A percentile compares a stretch with the other conserved stretches of the same genome.
Evolutionary conservation across 2,888 invertebrate genomes (phyloP).

Genomic region (Harpagoxenus sublaevis): DNA sequence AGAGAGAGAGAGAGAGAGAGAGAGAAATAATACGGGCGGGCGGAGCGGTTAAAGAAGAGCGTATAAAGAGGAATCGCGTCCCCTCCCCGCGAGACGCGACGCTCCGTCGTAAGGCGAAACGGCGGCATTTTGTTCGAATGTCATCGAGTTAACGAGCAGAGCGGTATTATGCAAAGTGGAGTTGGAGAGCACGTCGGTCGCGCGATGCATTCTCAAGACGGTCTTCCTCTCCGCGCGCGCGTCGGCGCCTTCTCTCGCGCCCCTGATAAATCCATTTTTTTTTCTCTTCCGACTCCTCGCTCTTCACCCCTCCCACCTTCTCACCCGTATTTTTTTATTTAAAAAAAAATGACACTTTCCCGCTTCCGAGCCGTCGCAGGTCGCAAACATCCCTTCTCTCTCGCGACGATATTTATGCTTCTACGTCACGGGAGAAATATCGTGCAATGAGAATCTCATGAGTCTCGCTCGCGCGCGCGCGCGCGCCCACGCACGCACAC

Average conservation of each 20-base stretch:
- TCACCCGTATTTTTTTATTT: conserved; percentile 54
- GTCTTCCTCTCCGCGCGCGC: conserved; percentile 22
- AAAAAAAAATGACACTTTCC: conserved; percentile 70
- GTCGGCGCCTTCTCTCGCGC: conserved; percentile 58
- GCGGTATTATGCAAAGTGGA: conserved; percentile 65
- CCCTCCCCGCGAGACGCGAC: conserved; percentile 2
- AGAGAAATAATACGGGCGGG: conserved; percentile 52
- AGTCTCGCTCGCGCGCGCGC: conserved; percentile 40
- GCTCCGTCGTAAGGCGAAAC: conserved; percentile 50
- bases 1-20: conserved; percentile 33
- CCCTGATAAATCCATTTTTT: conserved; percentile 71
- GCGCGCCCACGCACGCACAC: not conserved
- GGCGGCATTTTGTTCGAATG: conserved; percentile 58
- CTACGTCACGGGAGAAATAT: conserved; percentile 76
- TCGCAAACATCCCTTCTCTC: conserved; percentile 71
- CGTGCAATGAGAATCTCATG: conserved; percentile 70
- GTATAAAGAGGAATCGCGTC: conserved; percentile 39
- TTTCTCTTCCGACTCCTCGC: not conserved
- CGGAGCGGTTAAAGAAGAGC: not conserved
- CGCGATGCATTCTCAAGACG: conserved; percentile 71
- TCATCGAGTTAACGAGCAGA: conserved; percentile 60
- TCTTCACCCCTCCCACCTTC: not conserved
- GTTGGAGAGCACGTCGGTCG: conserved; percentile 56
- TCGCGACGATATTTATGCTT: conserved; percentile 73
- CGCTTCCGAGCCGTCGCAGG: conserved; percentile 52